phyloP scores from a whole-genome alignment of 1,140 invertebrate genomes.

The Diuraphis noxia region DNA sequence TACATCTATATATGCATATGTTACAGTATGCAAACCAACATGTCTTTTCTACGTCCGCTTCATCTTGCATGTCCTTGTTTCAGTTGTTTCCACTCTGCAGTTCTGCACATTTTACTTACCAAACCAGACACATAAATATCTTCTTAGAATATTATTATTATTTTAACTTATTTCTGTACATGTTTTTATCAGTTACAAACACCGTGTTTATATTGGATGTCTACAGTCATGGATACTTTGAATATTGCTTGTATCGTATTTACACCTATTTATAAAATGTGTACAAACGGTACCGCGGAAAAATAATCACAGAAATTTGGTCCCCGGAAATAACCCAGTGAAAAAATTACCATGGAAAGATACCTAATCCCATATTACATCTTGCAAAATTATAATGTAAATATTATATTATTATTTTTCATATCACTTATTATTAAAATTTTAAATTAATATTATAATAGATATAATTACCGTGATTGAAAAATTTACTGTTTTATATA shows the following conservation, averaged over 20 bases:
- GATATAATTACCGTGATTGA: too few species aligned
- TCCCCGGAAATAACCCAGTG: too few species aligned
- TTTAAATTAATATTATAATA: too few species aligned
- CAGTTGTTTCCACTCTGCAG: slow-evolving; percentile 44
- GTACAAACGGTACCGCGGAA: too few species aligned
- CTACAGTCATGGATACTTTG: slow-evolving; percentile 3
- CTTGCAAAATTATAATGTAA: too few species aligned
- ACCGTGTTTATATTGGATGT: slow-evolving; percentile 37
- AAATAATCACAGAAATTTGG: too few species aligned
- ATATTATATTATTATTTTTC: too few species aligned
- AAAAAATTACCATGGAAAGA: too few species aligned
- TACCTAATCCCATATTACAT: too few species aligned
- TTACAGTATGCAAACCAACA: slow-evolving; percentile 33
- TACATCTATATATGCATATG: not conserved
- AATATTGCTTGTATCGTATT: not conserved
- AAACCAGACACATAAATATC: slow-evolving; percentile 50
- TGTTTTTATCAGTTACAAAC: slow-evolving; percentile 33
- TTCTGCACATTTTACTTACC: slow-evolving; percentile 44
- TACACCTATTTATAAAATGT: not conserved
- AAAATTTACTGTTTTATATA: too few species aligned
- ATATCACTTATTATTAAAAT: too few species aligned
- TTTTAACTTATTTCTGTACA: slow-evolving; percentile 16
- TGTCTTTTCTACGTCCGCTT: slow-evolving; percentile 24
- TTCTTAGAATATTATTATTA: slow-evolving; percentile 47
- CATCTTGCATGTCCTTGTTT: slow-evolving; percentile 41